Base-by-base conservation (phyloP, 1,140 invertebrate species). In the Agraylea sexmaculata region DNA sequence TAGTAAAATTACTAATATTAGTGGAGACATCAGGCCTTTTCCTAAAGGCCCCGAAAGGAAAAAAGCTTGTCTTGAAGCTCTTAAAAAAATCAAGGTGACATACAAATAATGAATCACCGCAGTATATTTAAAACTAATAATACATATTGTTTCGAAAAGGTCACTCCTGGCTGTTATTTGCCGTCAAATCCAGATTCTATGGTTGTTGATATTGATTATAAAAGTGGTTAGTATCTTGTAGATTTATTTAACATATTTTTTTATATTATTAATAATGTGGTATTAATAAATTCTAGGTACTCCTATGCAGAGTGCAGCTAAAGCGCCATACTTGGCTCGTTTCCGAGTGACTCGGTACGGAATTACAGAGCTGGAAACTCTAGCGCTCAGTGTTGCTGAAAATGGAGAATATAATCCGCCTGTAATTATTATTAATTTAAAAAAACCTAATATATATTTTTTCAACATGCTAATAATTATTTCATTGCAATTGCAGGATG, bases 261-360 rank as follows among this genome's bases (percentile, higher is more conserved):
- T n/a, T n/a, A n/a, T n/a, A n/a, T n/a, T n/a, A n/a, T n/a, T 32
- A 7, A 6, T 40, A 13, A 12, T 19, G 6, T 25, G 23, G n/a
- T 25, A 7, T 25, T 25, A 36, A 13, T 19, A 20, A 19, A 36
- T 19, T 49, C 10, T 32, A 66, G 64, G 92, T 12, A 93, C 87
- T 4, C 96, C 96, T 1, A 95, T 99, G 92, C 96, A 99, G 61
- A 98, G 93, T 73, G 95, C 95, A 15, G 95, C 94, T 0, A 99
- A 99, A 67, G 95, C 95, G 16, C 95, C 96, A 0, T 99, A 92
- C 63, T 64, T 99, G 40, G 94, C 94, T 0, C 65, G 87, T 34
- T 99, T 99, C 59, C 79, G 87, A 50, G 94, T 99, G 0, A 71
- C 80, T 39, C 77, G 78, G 36, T 94, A 87, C 65, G 92, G 92